phyloP scores from a whole-genome alignment of 2,797 vertebrate species.

The Notolepis coatsorum region DNA sequence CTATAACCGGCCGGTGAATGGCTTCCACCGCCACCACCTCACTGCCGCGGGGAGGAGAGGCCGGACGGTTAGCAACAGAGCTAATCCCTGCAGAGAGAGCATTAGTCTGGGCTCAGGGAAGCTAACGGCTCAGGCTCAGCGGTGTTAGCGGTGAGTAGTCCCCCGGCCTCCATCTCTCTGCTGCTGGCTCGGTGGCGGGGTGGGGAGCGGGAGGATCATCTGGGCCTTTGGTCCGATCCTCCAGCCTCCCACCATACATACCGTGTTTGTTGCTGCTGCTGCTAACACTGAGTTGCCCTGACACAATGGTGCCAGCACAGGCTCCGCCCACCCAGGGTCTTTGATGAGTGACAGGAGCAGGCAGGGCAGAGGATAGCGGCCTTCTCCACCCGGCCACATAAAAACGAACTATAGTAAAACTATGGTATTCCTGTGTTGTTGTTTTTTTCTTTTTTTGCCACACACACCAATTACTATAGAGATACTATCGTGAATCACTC shows the following conservation, averaged over 20 bases:
- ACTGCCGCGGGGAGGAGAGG: neutral
- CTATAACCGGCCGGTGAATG: neutral
- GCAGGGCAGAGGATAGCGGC: conserved; percentile 8
- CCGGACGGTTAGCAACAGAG: neutral
- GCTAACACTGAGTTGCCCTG: conserved; percentile 53
- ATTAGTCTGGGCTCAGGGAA: neutral
- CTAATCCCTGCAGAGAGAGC: conserved; percentile 5
- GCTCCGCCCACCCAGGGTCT: conserved; percentile 24
- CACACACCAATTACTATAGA: no score
- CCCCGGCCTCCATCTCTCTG: neutral
- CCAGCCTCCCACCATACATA: conserved; percentile 3
- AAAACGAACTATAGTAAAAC: no score
- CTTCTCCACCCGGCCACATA: no score
- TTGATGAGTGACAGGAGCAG: conserved; percentile 45
- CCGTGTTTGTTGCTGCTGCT: neutral
- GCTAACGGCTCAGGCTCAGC: neutral
- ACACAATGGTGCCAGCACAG: conserved; percentile 68
- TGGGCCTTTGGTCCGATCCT: neutral
- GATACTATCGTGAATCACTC: no score
- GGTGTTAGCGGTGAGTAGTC: neutral
- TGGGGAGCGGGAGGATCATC: neutral
- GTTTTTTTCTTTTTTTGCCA: no score
- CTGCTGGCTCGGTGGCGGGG: no score
- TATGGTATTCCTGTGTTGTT: no score
- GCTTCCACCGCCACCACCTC: neutral